Percentiles rank a stretch among this genome's conserved stretches.
These are phyloP conservation scores for Cosmia trapezina DNA, from an alignment of 2,888 invertebrate species.

Conservation along the genomic window DNA sequence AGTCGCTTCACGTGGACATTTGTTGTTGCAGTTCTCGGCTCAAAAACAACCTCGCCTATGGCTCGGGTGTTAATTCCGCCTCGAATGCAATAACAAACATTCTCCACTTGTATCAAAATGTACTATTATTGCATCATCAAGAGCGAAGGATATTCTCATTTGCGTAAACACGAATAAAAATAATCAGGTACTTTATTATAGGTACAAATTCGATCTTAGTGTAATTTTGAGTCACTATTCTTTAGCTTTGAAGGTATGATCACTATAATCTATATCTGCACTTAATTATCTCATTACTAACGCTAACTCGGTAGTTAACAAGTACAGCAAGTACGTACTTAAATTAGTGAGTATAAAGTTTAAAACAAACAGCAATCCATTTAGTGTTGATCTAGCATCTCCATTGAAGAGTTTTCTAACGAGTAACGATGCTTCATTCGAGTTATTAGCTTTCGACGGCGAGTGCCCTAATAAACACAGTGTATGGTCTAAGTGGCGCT, in stretches of 20 bases:
- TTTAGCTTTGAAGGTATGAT: background rate
- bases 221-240: constrained; percentile 2
- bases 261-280: background rate
- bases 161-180: background rate
- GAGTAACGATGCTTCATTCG: constrained; percentile 56
- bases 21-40: no score
- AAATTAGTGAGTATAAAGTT: constrained; percentile 42
- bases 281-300: constrained; percentile 1
- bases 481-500: constrained; percentile 48
- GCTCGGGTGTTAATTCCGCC: no score
- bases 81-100: no score
- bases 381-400: constrained; percentile 57
- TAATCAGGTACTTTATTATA: background rate
- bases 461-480: constrained; percentile 59
- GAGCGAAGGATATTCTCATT: background rate
- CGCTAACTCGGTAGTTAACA: constrained; percentile 10
- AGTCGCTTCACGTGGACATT: no score
- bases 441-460: constrained; percentile 58
- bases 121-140: background rate
- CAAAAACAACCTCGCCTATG: no score
- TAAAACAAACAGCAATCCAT: constrained; percentile 44
- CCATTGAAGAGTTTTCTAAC: constrained; percentile 54
- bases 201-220: no score
- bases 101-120: no score
- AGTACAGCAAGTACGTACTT: constrained; percentile 31